These are phyloP conservation scores for Piprites chloris DNA, from an alignment of 2,113 vertebrate genomes.

Conservation along the genomic window DNA sequence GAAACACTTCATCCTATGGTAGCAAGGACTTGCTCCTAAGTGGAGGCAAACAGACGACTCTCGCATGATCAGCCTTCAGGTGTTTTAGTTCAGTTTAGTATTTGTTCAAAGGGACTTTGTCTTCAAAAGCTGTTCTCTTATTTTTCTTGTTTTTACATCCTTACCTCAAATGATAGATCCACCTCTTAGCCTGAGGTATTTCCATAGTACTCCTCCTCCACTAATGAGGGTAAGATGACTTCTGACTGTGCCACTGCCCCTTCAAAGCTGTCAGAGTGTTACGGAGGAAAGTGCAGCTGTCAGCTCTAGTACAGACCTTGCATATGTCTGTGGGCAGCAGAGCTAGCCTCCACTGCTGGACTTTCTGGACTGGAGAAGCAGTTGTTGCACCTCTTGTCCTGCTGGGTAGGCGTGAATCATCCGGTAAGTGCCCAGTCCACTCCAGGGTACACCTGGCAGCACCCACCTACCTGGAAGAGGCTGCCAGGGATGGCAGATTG, in stretches of 20 bases:
- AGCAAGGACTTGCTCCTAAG: accelerated
- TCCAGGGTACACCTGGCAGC: not conserved
- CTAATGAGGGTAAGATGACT: not conserved
- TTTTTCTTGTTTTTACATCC: not conserved
- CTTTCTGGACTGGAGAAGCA: not conserved
- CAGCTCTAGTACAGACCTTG: not conserved
- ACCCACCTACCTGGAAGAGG: not conserved
- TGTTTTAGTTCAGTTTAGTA: not conserved
- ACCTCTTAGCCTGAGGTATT: not conserved
- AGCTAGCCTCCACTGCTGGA: accelerated
- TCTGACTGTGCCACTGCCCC: not conserved
- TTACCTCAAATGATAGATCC: not conserved
- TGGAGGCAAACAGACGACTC: not conserved
- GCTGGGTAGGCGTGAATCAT: not conserved
- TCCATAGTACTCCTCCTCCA: not conserved
- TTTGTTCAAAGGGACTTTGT: not conserved
- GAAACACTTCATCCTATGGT: accelerated
- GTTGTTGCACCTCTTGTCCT: not conserved
- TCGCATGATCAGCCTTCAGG: not conserved
- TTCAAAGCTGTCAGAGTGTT: not conserved
- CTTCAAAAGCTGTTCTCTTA: not conserved
- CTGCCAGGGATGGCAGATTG: not conserved
- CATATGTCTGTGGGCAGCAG: not conserved
- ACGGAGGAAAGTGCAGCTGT: not conserved
- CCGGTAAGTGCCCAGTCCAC: not conserved